Evolutionary conservation across 2,797 vertebrate genomes (phyloP), one percentile per base, ranked within the genome.

Genomic region (Leptatherina wallacei): DNA sequence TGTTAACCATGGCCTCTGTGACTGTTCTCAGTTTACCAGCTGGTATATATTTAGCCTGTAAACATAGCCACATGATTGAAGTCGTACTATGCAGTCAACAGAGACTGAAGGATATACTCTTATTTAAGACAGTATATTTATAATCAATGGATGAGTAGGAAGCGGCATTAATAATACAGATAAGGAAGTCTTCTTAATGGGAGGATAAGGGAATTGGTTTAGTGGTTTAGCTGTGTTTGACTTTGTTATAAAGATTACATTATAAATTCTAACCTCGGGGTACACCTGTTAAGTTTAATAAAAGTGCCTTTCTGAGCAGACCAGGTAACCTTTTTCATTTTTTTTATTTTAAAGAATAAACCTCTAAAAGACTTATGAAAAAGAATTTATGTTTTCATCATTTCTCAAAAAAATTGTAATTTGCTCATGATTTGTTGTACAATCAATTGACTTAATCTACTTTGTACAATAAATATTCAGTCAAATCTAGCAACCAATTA

Each of bases 1-100:
- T 61, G 27, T 64, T 1, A 51, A 63, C 29, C n/a, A 42, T 49
- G 60, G 55, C 35, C 29, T 20, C 40, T 33, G 22, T 33, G 33
- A 20, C 18, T 67, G 42, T 56, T 78, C 63, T 86, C 57, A 78
- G 35, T 22, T 75, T 61, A 75, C 73, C 0, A n/a, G 32, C 38
- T 44, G 0, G 40, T 73, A 13, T 65, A 70, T 69, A 57, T 84
- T 85, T 62, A 82, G 70, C 52, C 54, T 81, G 80, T 77, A 75
- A 78, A 87, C 79, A 76, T 55, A 61, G 47, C 59, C 20, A 63
- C 61, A 30, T 64, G 72, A 74, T 75, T 57, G 33, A 36, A 33
- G 61, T 58, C 52, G 35, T 42, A 62, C 30, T 61, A 44, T 12
- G 27, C 47, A 0, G 36, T 16, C 80, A 44, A 79, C 65, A 63